Base-by-base conservation (phyloP, 2,888 invertebrate genomes). In the Coleophora flavipennella region DNA sequence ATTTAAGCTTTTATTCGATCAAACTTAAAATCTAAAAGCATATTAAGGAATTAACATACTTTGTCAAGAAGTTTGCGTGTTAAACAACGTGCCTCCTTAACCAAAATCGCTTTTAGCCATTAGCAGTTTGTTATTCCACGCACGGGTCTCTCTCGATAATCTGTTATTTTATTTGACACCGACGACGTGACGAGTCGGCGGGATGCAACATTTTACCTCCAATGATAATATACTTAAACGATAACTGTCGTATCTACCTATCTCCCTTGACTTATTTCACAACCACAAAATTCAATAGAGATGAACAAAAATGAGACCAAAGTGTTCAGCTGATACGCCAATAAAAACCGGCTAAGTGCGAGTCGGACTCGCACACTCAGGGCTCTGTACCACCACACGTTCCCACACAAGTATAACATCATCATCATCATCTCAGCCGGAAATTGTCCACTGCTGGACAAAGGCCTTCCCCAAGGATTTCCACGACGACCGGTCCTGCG, bases 131-230 rank as follows among this genome's bases (percentile, higher is more conserved):
- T 57, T 65, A 68, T 71, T 67, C 68, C 51, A 57, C 51, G 56
- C 66, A 59, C 65, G 65, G 48, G 47, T 50, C 44, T 46, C 48
- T 59, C 55, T 62, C 66, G 65, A 67, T 70, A 67, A 70, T 69
- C 68, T 68, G 67, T 69, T 68, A 69, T 70, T 69, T 70, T 68
- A 68, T 68, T 63, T 66, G 67, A 65, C 65, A 59, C 49, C 40
- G 51, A 47, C 49, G 54, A 60, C 63, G 62, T 62, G 65, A 59
- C 62, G 51, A 57, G 51, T 59, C 53, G 51, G 44, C 42, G 47
- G 51, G 52, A 51, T 62, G 60, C 62, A 65, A 58, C 61, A 62
- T 66, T 68, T 62, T 59, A 62, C 52, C 53, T 48, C 35, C 33
- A 50, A 45, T 44, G 46, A 51, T 55, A 53, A 51, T 50, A 46